phyloP scores from a whole-genome alignment of 1,140 invertebrate species.

The Belonocnema kinseyi region DNA sequence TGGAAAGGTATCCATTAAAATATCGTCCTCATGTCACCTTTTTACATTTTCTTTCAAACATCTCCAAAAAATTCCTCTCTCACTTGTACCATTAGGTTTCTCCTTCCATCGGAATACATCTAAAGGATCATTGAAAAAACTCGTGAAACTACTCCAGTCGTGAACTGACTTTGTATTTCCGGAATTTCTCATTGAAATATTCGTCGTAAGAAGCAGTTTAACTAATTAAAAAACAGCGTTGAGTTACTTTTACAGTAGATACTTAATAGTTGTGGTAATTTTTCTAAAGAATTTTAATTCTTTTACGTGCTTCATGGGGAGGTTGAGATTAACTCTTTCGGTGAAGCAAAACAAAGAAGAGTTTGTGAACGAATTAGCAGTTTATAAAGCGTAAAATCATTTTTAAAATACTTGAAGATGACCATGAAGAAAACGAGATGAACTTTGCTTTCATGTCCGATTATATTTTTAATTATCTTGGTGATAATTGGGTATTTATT shows the following conservation, averaged over 20 bases:
- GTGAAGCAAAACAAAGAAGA: not conserved
- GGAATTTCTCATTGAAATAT: conserved; percentile 8
- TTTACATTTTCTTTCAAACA: conserved; percentile 3
- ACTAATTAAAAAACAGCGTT: too few species aligned
- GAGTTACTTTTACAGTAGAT: not conserved
- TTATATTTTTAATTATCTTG: conserved; percentile 1
- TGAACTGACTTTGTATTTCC: not conserved
- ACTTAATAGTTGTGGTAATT: not conserved
- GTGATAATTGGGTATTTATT: not conserved
- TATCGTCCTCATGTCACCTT: not conserved
- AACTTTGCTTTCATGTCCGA: not conserved
- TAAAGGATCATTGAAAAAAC: not conserved
- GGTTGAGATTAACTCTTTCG: not conserved
- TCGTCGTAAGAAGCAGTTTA: too few species aligned
- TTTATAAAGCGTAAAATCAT: not conserved
- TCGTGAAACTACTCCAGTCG: not conserved
- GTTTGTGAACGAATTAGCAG: not conserved
- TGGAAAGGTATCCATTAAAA: conserved; percentile 19
- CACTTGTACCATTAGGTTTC: not conserved
- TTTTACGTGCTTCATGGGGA: not conserved
- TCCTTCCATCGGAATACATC: conserved; percentile 6
- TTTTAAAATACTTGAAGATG: not conserved
- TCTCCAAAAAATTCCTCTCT: conserved; percentile 4
- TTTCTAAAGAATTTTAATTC: not conserved
- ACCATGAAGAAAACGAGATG: not conserved